Percentiles rank a stretch among this genome's conserved stretches.
Conservation (phyloP, 2,888 invertebrate genomes). For the Hemaris fuciformis region DNA sequence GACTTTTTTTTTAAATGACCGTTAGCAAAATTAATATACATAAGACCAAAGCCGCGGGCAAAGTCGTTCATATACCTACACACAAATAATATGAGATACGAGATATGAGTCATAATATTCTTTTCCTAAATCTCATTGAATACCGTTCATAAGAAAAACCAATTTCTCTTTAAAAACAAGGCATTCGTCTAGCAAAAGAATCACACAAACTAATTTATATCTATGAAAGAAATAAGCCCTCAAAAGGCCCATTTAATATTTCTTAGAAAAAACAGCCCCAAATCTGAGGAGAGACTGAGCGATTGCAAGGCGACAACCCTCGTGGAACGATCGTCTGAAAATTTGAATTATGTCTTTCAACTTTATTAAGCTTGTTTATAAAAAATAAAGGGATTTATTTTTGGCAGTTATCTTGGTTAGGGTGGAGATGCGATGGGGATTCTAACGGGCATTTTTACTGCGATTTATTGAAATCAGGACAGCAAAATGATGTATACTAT, state of each 20-base stretch:
- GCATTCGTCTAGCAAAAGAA: not conserved
- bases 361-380: not conserved
- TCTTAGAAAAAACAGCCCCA: not conserved
- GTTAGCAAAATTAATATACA: too few relatives aligned
- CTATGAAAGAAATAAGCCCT: not conserved
- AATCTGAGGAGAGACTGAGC: not conserved
- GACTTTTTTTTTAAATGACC: too few relatives aligned
- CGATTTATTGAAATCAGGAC: not conserved
- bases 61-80: too few relatives aligned
- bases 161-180: not conserved
- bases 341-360: not conserved
- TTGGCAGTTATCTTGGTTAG: not conserved
- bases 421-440: not conserved
- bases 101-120: too few relatives aligned
- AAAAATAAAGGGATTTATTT: not conserved
- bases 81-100: too few relatives aligned
- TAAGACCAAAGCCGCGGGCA: too few relatives aligned
- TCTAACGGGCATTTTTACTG: not conserved
- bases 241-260: slow-evolving; percentile 1
- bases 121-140: not conserved
- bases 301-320: not conserved
- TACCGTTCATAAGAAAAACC: not conserved
- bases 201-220: slow-evolving; percentile 3
- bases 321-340: not conserved
- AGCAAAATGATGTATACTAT: too few relatives aligned